A percentile compares a stretch with the other conserved stretches of the same genome.
phyloP scores from a whole-genome alignment of 2,888 invertebrate genomes.

The Dione juno region DNA sequence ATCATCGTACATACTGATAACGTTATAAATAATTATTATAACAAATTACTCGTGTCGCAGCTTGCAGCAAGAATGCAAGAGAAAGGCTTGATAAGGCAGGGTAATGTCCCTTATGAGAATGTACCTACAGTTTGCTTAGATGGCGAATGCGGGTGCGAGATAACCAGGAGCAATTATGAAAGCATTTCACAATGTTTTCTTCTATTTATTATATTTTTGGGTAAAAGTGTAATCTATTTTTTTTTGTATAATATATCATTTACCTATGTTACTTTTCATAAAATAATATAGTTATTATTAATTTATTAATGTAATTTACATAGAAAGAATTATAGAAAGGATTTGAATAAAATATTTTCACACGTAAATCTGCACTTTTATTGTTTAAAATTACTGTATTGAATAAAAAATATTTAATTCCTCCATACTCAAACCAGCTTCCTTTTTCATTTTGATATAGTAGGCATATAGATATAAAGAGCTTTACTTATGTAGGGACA shows the following conservation, averaged over 20 bases:
- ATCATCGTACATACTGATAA: conserved; percentile 52
- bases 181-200: conserved; percentile 15
- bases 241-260: background rate
- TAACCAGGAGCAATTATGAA: conserved; percentile 35
- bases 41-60: conserved; percentile 54
- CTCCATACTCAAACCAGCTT: too few relatives aligned
- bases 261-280: too few relatives aligned
- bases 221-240: background rate
- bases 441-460: too few relatives aligned
- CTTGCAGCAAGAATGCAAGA: conserved; percentile 52
- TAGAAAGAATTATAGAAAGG: too few relatives aligned
- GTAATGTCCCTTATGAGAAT: conserved; percentile 63
- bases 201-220: background rate
- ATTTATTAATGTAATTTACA: too few relatives aligned
- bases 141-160: conserved; percentile 31
- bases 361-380: too few relatives aligned
- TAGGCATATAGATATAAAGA: too few relatives aligned
- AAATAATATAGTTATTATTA: too few relatives aligned
- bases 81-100: conserved; percentile 60
- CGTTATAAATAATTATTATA: conserved; percentile 57
- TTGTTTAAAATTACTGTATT: too few relatives aligned
- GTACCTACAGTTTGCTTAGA: conserved; percentile 43
- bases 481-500: too few relatives aligned
- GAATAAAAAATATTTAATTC: too few relatives aligned
- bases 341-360: too few relatives aligned